phyloP scores from a whole-genome alignment of 2,888 invertebrate genomes.

The Latrodectus elegans region DNA sequence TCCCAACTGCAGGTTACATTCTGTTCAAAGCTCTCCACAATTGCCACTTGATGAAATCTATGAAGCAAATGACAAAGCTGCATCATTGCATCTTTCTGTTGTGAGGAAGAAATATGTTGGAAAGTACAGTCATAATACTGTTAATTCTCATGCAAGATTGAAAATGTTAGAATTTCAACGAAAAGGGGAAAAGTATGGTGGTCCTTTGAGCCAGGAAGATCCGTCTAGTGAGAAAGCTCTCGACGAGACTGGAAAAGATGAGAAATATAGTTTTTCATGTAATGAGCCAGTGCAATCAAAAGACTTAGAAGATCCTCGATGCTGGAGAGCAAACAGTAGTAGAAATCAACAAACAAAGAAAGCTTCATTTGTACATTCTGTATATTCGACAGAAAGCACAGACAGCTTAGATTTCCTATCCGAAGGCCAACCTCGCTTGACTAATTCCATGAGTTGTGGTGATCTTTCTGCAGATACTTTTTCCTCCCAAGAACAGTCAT shows the following conservation, averaged over 20 bases:
- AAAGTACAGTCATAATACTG: conserved; percentile 72
- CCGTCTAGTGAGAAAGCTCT: background rate
- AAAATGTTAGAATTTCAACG: conserved; percentile 76
- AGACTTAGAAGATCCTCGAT: conserved; percentile 11
- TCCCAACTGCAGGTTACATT: conserved; percentile 75
- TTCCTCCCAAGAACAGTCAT: conserved; percentile 26
- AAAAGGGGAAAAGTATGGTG: conserved; percentile 83
- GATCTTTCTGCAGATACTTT: conserved; percentile 61
- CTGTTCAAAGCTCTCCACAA: conserved; percentile 77
- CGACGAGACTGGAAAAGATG: background rate
- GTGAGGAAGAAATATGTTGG: conserved; percentile 66
- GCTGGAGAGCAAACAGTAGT: conserved; percentile 25
- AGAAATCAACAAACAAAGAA: conserved; percentile 37
- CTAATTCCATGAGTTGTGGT: conserved; percentile 68
- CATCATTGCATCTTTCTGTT: conserved; percentile 21
- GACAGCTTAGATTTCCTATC: conserved; percentile 70
- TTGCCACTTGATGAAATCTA: conserved; percentile 81
- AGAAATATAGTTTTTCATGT: background rate
- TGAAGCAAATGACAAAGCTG: conserved; percentile 79
- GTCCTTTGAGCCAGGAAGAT: conserved; percentile 72
- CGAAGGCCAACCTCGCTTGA: conserved; percentile 68
- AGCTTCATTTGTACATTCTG: conserved; percentile 60
- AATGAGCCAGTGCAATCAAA: conserved; percentile 1
- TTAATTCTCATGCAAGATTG: conserved; percentile 74
- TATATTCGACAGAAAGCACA: conserved; percentile 67